Evolutionary conservation across 2,113 vertebrate genomes (phyloP), one percentile per base, ranked within the genome.

Genomic region (Tinamus guttatus): DNA sequence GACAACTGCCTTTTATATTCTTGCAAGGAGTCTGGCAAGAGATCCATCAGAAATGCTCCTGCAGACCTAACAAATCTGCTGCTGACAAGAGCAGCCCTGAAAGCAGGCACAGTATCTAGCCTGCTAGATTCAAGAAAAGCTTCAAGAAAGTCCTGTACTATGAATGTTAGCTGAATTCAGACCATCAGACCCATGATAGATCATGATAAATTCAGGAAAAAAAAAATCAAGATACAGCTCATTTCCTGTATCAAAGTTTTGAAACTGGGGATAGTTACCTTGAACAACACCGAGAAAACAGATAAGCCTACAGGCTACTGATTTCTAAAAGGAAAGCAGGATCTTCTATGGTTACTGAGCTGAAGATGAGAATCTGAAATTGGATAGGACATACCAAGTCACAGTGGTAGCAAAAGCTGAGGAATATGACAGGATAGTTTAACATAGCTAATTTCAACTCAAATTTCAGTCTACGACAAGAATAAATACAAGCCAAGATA

Each of bases 1-100:
- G 83, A 94, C 81, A 94, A 95, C 81, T 87, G 81, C 22, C 77
- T 92, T 93, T 93, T 95, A 69, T 92, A 75, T 11, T 86, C 74
- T 81, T 86, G 65, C 58, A 81, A 78, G 25, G 24, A 86, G 58
- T 45, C 43, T 84, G 43, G 59, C 65, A 93, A 71, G 40, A 93
- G 32, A 47, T 30, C 8, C 5, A 69, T 4, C 40, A 51, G 16
- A 88, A 75, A 32, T 34, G n/a, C 30, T 85, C 45, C 67, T 69
- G 21, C 40, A 91, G 78, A 89, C 40, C 43, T 65, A 79, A 47
- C 0, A 1, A n/a, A 81, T 85, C 28, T 73, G 64, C 54, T 71
- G 45, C 65, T 83, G 27, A 41, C 18, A 82, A 15, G 19, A 82
- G 7, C 59, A 85, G 43, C 49, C 14, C 43, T 77, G 32, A 45